phyloP scores from a whole-genome alignment of 2,888 invertebrate species.

The Epicampocera succincta region DNA sequence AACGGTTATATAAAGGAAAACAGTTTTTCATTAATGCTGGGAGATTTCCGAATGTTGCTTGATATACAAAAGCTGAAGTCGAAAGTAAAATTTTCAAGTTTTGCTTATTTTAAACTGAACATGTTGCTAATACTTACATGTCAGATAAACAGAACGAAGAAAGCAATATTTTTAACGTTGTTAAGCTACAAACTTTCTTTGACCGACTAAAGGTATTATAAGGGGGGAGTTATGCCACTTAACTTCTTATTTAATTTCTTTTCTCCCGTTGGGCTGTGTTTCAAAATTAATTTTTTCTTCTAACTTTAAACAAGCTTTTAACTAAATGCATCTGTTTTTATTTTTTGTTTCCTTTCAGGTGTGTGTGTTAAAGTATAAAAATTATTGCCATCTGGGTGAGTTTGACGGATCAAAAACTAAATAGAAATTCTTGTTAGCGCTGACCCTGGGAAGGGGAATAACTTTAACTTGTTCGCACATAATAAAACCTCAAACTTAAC shows the following conservation, averaged over 20 bases:
- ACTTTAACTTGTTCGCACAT: slow-evolving; percentile 61
- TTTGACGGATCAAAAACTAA: background rate
- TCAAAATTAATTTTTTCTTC: background rate
- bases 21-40: background rate
- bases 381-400: slow-evolving; percentile 15
- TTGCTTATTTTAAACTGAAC: no score
- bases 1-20: background rate
- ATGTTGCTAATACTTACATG: no score
- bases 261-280: background rate
- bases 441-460: background rate
- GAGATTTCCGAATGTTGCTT: background rate
- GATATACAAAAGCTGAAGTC: no score
- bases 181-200: no score
- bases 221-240: no score
- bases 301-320: slow-evolving; percentile 43
- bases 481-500: slow-evolving; percentile 62
- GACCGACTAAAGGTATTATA: no score
- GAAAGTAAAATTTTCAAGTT: no score
- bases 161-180: no score
- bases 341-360: slow-evolving; percentile 57
- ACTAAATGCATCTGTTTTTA: slow-evolving; percentile 38
- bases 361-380: slow-evolving; percentile 30
- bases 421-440: background rate
- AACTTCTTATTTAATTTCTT: background rate
- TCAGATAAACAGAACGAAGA: no score